A percentile compares a stretch with the other conserved stretches of the same genome.
phyloP scores from a whole-genome alignment of 2,888 invertebrate species.

The Cantharis rustica region DNA sequence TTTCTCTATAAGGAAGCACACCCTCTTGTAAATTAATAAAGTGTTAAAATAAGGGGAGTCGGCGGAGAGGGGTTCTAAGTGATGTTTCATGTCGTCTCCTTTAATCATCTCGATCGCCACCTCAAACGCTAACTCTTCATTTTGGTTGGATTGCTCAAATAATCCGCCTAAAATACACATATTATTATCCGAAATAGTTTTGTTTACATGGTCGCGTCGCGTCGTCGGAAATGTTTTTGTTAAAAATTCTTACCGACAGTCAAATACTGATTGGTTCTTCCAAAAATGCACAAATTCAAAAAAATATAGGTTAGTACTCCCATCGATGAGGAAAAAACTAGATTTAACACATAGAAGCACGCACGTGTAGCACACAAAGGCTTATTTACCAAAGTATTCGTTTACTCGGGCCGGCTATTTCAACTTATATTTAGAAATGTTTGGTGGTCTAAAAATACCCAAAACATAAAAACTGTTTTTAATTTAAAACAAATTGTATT shows the following conservation, averaged over 20 bases:
- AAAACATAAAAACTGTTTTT: not conserved
- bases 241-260: not conserved
- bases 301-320: not conserved
- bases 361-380: not conserved
- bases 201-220: not conserved
- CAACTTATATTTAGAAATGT: not conserved
- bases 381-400: not conserved
- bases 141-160: slow-evolving; percentile 16
- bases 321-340: not conserved
- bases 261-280: not conserved
- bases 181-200: not conserved
- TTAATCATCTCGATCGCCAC: slow-evolving; percentile 19
- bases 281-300: not conserved
- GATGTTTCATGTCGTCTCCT: not conserved
- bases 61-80: not conserved
- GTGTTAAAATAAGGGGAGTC: slow-evolving; percentile 8
- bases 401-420: not conserved
- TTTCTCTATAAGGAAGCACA: slow-evolving; percentile 18
- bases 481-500: slow-evolving; percentile 23
- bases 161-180: slow-evolving; percentile 21
- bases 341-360: not conserved
- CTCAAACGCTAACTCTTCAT: slow-evolving; percentile 17
- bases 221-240: not conserved
- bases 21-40: slow-evolving; percentile 3
- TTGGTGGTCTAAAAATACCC: not conserved